Conservation (phyloP, 2,888 invertebrate genomes). For the Caenorhabditis sulstoni region DNA sequence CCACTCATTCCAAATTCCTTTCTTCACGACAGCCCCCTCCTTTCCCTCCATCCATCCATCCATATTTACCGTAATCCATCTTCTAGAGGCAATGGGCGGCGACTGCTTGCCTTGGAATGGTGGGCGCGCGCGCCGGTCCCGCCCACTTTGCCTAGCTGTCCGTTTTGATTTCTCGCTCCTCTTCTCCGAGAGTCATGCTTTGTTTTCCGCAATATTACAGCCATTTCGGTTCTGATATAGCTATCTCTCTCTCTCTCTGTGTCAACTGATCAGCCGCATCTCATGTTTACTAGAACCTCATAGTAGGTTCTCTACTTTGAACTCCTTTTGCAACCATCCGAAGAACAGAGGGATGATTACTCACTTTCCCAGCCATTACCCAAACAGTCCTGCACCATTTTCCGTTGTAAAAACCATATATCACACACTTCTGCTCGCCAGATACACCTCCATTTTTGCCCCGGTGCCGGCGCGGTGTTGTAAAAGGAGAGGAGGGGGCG, state of each 20-base stretch:
- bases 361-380: neutral
- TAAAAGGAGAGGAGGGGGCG: conserved; percentile 32
- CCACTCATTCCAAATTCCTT: neutral
- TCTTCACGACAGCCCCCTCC: neutral
- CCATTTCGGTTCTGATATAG: too few relatives aligned
- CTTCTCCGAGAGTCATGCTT: neutral
- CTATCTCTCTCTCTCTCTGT: too few relatives aligned
- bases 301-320: too few relatives aligned
- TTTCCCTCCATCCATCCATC: conserved; percentile 11
- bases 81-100: conserved; percentile 20
- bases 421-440: conserved; percentile 38
- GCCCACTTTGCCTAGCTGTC: conserved; percentile 15
- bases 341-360: neutral
- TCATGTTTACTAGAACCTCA: too few relatives aligned
- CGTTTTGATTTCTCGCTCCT: conserved; percentile 13
- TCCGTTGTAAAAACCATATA: conserved; percentile 40
- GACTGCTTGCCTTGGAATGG: conserved; percentile 34
- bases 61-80: conserved; percentile 43
- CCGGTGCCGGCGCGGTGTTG: conserved; percentile 25
- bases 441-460: conserved; percentile 17
- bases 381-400: too few relatives aligned
- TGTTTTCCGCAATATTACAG: neutral
- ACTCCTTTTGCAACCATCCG: neutral
- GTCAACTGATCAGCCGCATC: too few relatives aligned
- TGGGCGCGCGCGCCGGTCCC: conserved; percentile 15